Conservation (phyloP, 2,888 invertebrate species). For the Agrotis exclamationis region DNA sequence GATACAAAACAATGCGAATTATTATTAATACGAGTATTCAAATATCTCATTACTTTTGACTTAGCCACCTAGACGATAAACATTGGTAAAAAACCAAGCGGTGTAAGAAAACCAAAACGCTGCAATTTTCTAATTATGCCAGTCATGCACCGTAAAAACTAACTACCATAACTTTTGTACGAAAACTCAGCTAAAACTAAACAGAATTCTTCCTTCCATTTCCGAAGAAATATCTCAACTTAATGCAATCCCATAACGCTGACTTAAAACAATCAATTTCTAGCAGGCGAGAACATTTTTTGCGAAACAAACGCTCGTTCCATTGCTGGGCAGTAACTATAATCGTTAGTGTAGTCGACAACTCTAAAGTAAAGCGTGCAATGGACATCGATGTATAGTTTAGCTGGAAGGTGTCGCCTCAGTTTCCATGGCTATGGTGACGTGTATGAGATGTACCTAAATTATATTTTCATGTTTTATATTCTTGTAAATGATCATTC, state of each 20-base stretch:
- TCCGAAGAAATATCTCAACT: conserved; percentile 45
- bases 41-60: neutral
- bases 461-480: neutral
- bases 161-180: conserved; percentile 14
- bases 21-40: no score
- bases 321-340: conserved; percentile 64
- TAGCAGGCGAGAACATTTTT: conserved; percentile 51
- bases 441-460: neutral
- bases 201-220: conserved; percentile 32
- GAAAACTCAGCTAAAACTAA: conserved; percentile 12
- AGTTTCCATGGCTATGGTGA: neutral
- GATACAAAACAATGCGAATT: no score
- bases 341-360: conserved; percentile 61
- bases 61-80: no score
- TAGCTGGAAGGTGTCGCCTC: conserved; percentile 30
- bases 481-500: neutral
- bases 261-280: conserved; percentile 60
- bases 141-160: conserved; percentile 37
- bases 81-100: no score
- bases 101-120: no score
- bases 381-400: conserved; percentile 43
- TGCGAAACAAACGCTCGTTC: conserved; percentile 56
- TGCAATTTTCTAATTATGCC: conserved; percentile 23
- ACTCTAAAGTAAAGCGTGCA: conserved; percentile 35
- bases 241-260: conserved; percentile 48